Base-by-base conservation (phyloP, 2,113 vertebrate species). In the Pterophyllum scalare region DNA sequence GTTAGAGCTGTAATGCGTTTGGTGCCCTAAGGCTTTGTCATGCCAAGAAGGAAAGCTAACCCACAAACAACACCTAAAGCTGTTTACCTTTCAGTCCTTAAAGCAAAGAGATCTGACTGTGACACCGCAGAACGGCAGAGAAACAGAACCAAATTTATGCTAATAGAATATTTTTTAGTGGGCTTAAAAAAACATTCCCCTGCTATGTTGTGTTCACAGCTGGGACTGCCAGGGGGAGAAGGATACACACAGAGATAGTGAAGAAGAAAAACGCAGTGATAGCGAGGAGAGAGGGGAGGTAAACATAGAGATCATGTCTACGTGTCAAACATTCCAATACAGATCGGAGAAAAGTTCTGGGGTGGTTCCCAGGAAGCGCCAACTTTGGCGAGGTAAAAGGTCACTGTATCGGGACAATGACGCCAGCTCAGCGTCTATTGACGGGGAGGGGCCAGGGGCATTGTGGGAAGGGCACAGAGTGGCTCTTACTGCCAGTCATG, bases 391-490 rank as follows among this genome's bases (percentile, higher is more conserved):
- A 93, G 92, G 94, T 94, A 95, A 93, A 92, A 96, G 96, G 94
- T 95, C 94, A 93, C 89, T 95, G 92, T 95, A 94, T 95, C 67
- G 87, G 94, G 92, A 96, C 96, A 96, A 96, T 96, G 95, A 96
- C 94, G 95, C 95, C 94, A 95, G 94, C 96, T 95, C 94, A 95
- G 89, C 94, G 93, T 94, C 96, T 96, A 95, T 95, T 96, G 96
- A 96, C 80, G 93, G 95, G 95, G 95, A 96, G 94, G 95, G 94
- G 94, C 95, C 94, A 89, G 92, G 94, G 95, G 96, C 94, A 96
- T 95, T 96, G 94, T 96, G 96, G 96, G 96, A 95, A 96, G 95
- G 96, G 93, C 92, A 94, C 92, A 78, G 88, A 93, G 95, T 94
- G 94, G 81, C 95, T 95, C 94, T 93, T 79, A 93, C 95, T 97